These are phyloP conservation scores for Lampris incognitus DNA, from an alignment of 2,113 vertebrate genomes.

Conservation along the genomic window DNA sequence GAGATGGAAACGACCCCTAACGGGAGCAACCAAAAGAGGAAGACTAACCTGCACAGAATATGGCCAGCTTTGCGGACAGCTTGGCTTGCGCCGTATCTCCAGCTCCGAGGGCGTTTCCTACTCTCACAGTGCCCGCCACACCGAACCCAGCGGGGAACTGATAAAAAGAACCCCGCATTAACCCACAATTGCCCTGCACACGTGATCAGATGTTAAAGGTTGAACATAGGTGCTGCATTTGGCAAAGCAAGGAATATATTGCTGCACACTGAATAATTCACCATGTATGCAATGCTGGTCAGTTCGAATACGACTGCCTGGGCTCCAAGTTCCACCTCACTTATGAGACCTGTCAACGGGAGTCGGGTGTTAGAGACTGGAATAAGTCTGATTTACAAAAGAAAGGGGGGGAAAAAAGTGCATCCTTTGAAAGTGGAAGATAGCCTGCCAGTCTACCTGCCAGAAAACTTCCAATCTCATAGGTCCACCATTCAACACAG, in stretches of 20 bases:
- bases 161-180: conserved; percentile 1
- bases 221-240: not conserved
- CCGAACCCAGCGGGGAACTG: conserved; percentile 88
- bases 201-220: not conserved
- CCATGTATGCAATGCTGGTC: conserved; percentile 85
- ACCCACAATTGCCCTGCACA: not conserved
- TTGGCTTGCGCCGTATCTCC: conserved; percentile 84
- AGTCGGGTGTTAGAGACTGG: not conserved
- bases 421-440: not conserved
- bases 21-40: not conserved
- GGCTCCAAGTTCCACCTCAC: conserved; percentile 88
- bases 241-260: not conserved
- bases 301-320: conserved; percentile 87
- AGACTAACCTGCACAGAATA: conserved; percentile 81
- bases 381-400: not conserved
- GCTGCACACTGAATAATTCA: conserved; percentile 67
- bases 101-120: conserved; percentile 88
- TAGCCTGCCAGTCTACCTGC: conserved; percentile 77
- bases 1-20: too few relatives aligned
- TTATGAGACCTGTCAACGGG: conserved; percentile 84
- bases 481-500: conserved; percentile 93
- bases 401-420: not conserved
- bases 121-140: conserved; percentile 84
- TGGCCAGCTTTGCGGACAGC: conserved; percentile 76
- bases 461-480: conserved; percentile 88